Conservation (phyloP, 2,888 invertebrate genomes). For the Synergus umbraculus region DNA sequence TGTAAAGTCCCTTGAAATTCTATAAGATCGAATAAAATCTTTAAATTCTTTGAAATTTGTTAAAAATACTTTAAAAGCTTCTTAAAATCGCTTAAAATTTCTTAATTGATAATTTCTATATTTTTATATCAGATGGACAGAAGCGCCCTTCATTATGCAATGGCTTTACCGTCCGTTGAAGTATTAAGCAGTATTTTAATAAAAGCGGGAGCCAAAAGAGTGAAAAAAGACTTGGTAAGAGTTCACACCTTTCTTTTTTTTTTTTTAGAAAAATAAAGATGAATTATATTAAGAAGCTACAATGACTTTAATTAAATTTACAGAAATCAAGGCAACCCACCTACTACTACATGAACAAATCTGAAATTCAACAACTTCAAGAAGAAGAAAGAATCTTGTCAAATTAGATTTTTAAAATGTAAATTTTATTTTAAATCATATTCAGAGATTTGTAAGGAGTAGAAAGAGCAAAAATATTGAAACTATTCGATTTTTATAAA, state of each 20-base stretch:
- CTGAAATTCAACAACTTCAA: slow-evolving; percentile 90
- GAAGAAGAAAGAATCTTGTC: slow-evolving; percentile 86
- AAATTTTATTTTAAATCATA: background rate
- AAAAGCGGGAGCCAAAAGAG: slow-evolving; percentile 89
- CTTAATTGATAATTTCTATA: too few relatives aligned
- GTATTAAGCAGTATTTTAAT: slow-evolving; percentile 88
- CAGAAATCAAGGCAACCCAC: slow-evolving; percentile 91
- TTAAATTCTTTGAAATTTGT: too few relatives aligned
- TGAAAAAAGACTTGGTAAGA: slow-evolving; percentile 86
- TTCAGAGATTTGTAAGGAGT: background rate
- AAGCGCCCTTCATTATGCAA: slow-evolving; percentile 92
- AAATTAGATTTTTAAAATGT: slow-evolving; percentile 43
- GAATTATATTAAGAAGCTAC: slow-evolving; percentile 31
- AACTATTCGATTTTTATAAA: background rate
- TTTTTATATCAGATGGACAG: slow-evolving; percentile 85
- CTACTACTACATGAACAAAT: slow-evolving; percentile 95
- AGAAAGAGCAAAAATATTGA: background rate
- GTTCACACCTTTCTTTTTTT: slow-evolving; percentile 1
- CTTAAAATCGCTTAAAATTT: too few relatives aligned
- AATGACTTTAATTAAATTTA: slow-evolving; percentile 49
- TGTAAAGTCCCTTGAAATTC: too few relatives aligned
- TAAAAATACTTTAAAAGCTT: too few relatives aligned
- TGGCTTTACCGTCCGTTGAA: slow-evolving; percentile 92
- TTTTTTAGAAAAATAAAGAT: slow-evolving; percentile 10
- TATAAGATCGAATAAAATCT: too few relatives aligned